phyloP scores from a whole-genome alignment of 2,797 vertebrate genomes.

The Todus mexicanus region DNA sequence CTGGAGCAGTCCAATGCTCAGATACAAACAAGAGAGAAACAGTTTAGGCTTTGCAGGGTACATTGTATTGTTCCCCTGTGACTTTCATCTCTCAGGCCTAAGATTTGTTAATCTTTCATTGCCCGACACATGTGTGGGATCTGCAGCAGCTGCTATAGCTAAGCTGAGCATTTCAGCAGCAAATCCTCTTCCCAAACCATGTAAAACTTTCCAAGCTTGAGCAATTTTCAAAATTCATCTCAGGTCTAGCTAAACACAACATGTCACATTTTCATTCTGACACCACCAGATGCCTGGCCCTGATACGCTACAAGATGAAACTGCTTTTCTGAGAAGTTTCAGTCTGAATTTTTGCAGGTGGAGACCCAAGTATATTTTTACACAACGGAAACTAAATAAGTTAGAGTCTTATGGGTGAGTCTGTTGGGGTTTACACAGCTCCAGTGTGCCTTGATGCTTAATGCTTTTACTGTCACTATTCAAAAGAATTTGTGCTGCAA shows the following conservation, averaged over 20 bases:
- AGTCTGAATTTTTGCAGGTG: background rate
- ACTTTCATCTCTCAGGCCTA: background rate
- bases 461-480: background rate
- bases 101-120: background rate
- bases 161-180: background rate
- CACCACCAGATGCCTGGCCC: background rate
- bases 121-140: background rate
- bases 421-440: background rate
- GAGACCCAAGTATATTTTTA: background rate
- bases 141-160: background rate
- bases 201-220: background rate
- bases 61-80: background rate
- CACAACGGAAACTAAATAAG: background rate
- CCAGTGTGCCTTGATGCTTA: background rate
- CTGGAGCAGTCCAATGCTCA: background rate
- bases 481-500: background rate
- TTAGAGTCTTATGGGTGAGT: background rate
- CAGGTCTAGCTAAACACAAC: background rate
- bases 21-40: background rate
- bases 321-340: background rate
- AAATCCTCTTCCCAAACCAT: background rate
- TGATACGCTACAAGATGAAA: background rate
- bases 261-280: background rate
- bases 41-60: background rate
- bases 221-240: background rate